Conservation (phyloP, 2,113 vertebrate genomes). For the Cebidichthys violaceus region DNA sequence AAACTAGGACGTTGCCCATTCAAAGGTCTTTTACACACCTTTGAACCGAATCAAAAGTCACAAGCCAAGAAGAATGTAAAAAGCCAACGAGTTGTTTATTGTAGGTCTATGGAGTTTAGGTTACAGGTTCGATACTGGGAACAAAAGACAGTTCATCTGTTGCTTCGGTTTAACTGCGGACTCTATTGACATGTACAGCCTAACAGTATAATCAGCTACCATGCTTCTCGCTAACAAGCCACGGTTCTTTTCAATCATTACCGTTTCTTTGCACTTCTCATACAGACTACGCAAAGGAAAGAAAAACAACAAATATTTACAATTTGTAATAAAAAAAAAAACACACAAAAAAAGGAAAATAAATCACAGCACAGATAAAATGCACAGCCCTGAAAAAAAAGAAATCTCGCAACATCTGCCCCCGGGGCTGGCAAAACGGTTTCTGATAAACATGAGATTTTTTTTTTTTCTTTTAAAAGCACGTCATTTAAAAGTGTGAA, state of each 20-base stretch:
- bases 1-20: slow-evolving; percentile 60
- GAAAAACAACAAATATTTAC: slow-evolving; percentile 76
- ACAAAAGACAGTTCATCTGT: slow-evolving; percentile 63
- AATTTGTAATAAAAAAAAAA: slow-evolving; percentile 73
- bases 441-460: slow-evolving; percentile 55
- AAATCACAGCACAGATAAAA: slow-evolving; percentile 84
- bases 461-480: slow-evolving; percentile 76
- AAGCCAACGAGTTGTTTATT: slow-evolving; percentile 84
- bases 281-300: slow-evolving; percentile 73
- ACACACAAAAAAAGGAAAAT: slow-evolving; percentile 44
- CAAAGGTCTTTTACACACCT: slow-evolving; percentile 82
- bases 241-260: slow-evolving; percentile 45
- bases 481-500: slow-evolving; percentile 75
- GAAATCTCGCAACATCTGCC: slow-evolving; percentile 62
- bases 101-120: slow-evolving; percentile 78
- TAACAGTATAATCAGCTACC: slow-evolving; percentile 59
- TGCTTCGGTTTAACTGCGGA: slow-evolving; percentile 35
- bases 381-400: slow-evolving; percentile 75
- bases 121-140: slow-evolving; percentile 77
- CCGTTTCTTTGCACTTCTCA: slow-evolving; percentile 57
- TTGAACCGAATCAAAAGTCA: slow-evolving; percentile 79
- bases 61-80: slow-evolving; percentile 79
- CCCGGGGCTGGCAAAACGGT: slow-evolving; percentile 40
- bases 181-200: slow-evolving; percentile 59
- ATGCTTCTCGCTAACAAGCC: slow-evolving; percentile 54